Evolutionary conservation across 2,888 invertebrate genomes (phyloP), one percentile per base, ranked within the genome.

Genomic region (Epinotia ramella): DNA sequence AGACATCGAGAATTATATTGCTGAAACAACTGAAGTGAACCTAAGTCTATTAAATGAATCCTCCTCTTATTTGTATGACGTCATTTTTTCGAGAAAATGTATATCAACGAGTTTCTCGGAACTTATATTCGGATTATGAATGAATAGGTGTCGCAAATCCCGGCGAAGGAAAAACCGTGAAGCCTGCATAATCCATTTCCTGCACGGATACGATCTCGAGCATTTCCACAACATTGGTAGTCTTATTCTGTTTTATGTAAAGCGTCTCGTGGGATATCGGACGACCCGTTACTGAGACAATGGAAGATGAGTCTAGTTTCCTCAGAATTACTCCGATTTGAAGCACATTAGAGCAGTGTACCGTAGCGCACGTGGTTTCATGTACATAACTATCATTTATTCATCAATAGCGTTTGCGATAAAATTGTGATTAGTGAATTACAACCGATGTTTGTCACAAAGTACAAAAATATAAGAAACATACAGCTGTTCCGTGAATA

Each of bases 201-300:
- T 68, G 20, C 20, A 20, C 12, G 20, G 6, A 67, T 5, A 59
- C 59, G 20, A 69, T 44, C 16, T 24, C 56, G 33, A 16, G 13
- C 18, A 59, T n/a, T 60, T 69, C 44, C 68, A 59, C 24, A 16
- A 57, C 4, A 24, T n/a, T 69, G 46, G 44, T 59, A 59, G 13
- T 13, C 53, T 16, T 66, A 53, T n/a, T 18, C 40, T 69, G n/a
- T 60, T 69, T 60, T 46, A 60, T 60, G 69, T 69, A 60, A 69
- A 69, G 46, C 59, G 46, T 60, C 24, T 69, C 69, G 69, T 69
- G 69, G 69, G 69, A 69, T 69, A 69, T 69, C 46, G 69, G 69
- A 46, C 69, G 59, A 46, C 12, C 69, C 69, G 69, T 69, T 69
- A 69, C n/a, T 3, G 46, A 69, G 60, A 69, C 69, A 69, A 69